phyloP scores from a whole-genome alignment of 2,113 vertebrate genomes.

The Asarcornis scutulata region DNA sequence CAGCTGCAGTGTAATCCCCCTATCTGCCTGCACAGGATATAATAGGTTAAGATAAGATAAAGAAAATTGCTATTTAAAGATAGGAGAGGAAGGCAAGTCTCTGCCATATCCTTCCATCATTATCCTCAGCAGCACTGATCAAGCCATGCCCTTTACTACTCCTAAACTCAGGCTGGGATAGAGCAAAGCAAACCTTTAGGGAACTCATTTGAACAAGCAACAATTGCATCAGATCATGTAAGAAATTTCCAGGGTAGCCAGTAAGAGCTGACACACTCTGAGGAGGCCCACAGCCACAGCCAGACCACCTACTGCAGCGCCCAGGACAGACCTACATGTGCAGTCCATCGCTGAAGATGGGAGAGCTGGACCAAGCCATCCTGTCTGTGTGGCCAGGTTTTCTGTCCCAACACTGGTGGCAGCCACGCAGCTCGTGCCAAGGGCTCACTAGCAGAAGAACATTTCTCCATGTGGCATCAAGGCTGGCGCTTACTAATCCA shows the following conservation, averaged over 20 bases:
- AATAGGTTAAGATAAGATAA: neutral
- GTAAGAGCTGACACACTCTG: neutral
- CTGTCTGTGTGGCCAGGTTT: neutral
- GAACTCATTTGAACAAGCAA: neutral
- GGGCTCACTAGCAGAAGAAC: neutral
- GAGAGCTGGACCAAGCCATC: neutral
- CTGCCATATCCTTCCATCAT: neutral
- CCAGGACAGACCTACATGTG: neutral
- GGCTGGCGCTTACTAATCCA: neutral
- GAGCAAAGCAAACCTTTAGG: neutral
- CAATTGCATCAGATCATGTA: neutral
- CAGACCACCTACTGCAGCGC: neutral
- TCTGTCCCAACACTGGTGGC: no score
- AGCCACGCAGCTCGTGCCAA: no score
- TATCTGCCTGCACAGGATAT: neutral
- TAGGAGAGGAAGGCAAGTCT: neutral
- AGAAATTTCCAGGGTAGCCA: neutral
- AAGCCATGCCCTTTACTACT: neutral
- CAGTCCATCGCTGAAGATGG: rapidly evolving
- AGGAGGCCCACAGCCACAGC: neutral
- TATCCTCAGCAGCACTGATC: neutral
- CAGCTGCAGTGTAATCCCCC: neutral
- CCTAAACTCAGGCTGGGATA: neutral
- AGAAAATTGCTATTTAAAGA: neutral
- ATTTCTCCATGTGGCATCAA: neutral